Percentiles rank a stretch among this genome's conserved stretches.
Evolutionary conservation across 2,888 invertebrate genomes (phyloP).

Genomic region (Perizoma affinitatum): DNA sequence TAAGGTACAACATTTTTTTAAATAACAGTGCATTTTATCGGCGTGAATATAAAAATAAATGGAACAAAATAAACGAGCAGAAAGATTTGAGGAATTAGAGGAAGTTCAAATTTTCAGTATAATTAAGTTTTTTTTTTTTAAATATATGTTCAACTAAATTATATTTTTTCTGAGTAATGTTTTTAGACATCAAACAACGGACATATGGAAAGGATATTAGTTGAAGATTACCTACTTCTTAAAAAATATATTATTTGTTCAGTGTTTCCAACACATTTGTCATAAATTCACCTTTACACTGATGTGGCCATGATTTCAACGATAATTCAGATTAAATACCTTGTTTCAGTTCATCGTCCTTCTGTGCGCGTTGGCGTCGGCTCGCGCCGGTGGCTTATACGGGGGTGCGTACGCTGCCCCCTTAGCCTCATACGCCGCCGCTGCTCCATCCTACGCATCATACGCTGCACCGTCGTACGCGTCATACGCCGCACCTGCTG

Average conservation of each 20-base stretch:
- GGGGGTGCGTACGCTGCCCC: slow-evolving; percentile 55
- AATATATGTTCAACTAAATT: too few relatives aligned
- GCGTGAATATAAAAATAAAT: not conserved
- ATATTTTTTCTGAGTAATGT: too few relatives aligned
- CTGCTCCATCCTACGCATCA: slow-evolving; percentile 36
- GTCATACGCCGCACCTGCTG: slow-evolving; percentile 71
- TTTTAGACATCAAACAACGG: too few relatives aligned
- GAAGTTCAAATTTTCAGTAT: not conserved
- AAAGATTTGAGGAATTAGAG: not conserved
- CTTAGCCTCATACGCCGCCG: slow-evolving; percentile 52
- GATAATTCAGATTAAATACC: slow-evolving; percentile 27
- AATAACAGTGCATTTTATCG: not conserved
- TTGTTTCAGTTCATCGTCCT: slow-evolving; percentile 78
- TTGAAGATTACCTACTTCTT: too few relatives aligned
- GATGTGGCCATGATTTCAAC: not conserved
- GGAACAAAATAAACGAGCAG: not conserved
- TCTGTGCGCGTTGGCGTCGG: slow-evolving; percentile 81
- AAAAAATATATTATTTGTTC: too few relatives aligned
- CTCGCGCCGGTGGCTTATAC: slow-evolving; percentile 80
- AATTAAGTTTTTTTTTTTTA: too few relatives aligned
- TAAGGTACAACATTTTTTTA: slow-evolving; percentile 62
- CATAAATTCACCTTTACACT: too few relatives aligned
- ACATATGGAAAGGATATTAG: too few relatives aligned
- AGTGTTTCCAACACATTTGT: too few relatives aligned
- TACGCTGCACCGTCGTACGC: slow-evolving; percentile 53